Conservation (phyloP, 2,888 invertebrate species). For the Euzophera pinguis region DNA sequence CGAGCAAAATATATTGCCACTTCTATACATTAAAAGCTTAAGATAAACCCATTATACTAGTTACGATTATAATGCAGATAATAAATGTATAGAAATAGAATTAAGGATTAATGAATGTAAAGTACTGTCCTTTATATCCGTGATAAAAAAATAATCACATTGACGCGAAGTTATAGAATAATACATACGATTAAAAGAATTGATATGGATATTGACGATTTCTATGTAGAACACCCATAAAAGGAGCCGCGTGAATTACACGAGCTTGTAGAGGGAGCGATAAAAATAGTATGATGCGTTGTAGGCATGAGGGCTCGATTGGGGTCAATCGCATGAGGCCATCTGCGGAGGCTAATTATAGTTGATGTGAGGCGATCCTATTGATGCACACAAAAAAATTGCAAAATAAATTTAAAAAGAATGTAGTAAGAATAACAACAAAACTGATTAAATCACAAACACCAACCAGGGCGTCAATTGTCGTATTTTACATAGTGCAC, state of each 20-base stretch:
- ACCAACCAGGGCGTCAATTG: too few relatives aligned
- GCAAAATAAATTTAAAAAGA: not conserved
- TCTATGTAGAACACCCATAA: not conserved
- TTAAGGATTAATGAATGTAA: conserved; percentile 1
- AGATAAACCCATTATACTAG: not conserved
- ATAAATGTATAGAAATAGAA: not conserved
- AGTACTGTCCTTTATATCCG: not conserved
- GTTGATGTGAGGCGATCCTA: conserved; percentile 56
- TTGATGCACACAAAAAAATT: conserved; percentile 49
- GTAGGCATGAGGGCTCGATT: conserved; percentile 69
- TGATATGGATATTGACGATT: not conserved
- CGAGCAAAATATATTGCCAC: conserved; percentile 11
- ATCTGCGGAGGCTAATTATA: conserved; percentile 75
- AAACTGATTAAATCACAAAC: too few relatives aligned
- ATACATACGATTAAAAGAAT: not conserved
- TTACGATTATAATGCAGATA: not conserved
- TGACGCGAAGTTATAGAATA: not conserved
- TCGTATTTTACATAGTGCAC: too few relatives aligned
- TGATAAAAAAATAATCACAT: not conserved
- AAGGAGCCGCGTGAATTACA: conserved; percentile 24
- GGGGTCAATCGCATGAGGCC: conserved; percentile 77
- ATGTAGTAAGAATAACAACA: not conserved
- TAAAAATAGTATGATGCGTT: conserved; percentile 67
- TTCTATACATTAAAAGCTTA: not conserved
- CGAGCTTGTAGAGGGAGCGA: conserved; percentile 49